Evolutionary conservation across 2,888 invertebrate genomes (phyloP).

Genomic region (Steinernema scapterisci): DNA sequence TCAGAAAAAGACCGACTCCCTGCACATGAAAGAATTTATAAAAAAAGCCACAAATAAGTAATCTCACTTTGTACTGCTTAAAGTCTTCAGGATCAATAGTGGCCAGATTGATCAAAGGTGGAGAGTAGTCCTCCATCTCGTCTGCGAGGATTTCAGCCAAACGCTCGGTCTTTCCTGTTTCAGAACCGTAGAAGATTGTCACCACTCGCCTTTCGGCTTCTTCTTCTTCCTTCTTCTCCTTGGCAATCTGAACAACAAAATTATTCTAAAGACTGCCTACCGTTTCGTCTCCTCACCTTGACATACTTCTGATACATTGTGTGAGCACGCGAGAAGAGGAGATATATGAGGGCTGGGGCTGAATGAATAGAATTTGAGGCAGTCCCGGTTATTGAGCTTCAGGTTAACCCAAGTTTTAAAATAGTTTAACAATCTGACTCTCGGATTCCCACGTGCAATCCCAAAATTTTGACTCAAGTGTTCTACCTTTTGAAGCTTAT

Average conservation of each 20-base stretch:
- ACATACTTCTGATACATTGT: conserved; percentile 52
- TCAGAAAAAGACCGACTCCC: conserved; percentile 16
- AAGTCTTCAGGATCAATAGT: conserved; percentile 36
- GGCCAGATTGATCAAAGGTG: conserved; percentile 38
- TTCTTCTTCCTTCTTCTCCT: conserved; percentile 51
- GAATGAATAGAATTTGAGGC: too few species aligned
- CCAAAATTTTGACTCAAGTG: too few species aligned
- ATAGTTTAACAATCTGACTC: too few species aligned
- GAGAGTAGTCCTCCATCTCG: conserved; percentile 38
- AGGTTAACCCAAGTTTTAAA: too few species aligned
- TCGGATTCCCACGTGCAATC: too few species aligned
- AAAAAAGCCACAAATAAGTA: not conserved
- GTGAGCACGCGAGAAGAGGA: conserved; percentile 57
- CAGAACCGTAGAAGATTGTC: conserved; percentile 42
- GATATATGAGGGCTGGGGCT: conserved; percentile 60
- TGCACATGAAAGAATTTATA: not conserved
- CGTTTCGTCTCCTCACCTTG: too few species aligned
- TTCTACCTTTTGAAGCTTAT: too few species aligned
- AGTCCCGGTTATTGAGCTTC: too few species aligned
- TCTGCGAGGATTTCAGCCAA: conserved; percentile 39
- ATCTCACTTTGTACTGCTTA: conserved; percentile 37
- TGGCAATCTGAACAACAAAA: conserved; percentile 14
- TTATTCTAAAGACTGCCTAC: not conserved
- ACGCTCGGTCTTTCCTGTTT: conserved; percentile 36
- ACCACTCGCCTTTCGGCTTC: conserved; percentile 51